Conservation (phyloP, 1,140 invertebrate species). For the Zaprionus africanus region DNA sequence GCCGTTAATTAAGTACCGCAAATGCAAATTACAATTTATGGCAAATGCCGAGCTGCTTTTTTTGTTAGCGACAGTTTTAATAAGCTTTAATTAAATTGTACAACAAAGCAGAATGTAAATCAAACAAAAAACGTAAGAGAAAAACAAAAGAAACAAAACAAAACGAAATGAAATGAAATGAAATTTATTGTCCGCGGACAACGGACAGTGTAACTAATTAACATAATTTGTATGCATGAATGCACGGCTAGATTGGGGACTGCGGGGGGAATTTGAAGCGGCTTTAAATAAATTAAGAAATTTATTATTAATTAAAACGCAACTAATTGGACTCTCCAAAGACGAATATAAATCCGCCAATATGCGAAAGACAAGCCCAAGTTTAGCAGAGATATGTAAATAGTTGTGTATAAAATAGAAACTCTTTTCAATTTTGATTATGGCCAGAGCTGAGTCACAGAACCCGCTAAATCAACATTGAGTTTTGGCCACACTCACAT, state of each 20-base stretch:
- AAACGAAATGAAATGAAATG: not conserved
- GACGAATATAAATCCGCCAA: conserved; percentile 18
- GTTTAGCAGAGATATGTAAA: conserved; percentile 36
- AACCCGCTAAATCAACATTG: conserved; percentile 28
- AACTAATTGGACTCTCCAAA: conserved; percentile 50
- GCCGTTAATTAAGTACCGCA: conserved; percentile 60
- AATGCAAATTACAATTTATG: conserved; percentile 63
- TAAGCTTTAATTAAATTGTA: conserved; percentile 72
- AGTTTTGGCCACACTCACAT: conserved; percentile 2
- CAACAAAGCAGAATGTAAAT: conserved; percentile 33
- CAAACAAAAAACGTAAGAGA: conserved; percentile 30
- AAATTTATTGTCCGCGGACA: conserved; percentile 18
- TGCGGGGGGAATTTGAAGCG: conserved; percentile 40
- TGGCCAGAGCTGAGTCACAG: conserved; percentile 35
- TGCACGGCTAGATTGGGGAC: conserved; percentile 31
- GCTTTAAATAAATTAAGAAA: conserved; percentile 76
- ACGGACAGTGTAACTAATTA: conserved; percentile 74
- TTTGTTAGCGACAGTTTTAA: conserved; percentile 63
- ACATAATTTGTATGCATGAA: conserved; percentile 75
- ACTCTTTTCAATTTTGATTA: conserved; percentile 32
- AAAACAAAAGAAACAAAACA: conserved; percentile 18
- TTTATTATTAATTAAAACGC: conserved; percentile 74
- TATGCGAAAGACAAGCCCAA: conserved; percentile 52
- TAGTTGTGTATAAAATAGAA: conserved; percentile 51
- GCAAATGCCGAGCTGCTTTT: conserved; percentile 28